Evolutionary conservation across 2,888 invertebrate species (phyloP).

Genomic region (Idaea straminata): DNA sequence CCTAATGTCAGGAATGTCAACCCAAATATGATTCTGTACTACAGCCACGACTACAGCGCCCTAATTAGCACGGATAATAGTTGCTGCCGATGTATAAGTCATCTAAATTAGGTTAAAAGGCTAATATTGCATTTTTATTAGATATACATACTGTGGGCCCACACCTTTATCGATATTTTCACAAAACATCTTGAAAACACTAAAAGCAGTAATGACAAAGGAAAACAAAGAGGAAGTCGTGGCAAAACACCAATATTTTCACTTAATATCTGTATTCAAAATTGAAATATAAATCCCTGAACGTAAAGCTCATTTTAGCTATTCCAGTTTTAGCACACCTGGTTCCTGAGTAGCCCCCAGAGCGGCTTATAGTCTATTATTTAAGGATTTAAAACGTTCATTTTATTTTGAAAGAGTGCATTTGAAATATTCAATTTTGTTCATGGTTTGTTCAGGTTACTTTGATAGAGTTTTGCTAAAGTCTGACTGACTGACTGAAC

Average conservation of each 20-base stretch:
- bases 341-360: constrained; percentile 26
- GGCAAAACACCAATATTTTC: neutral
- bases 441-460: too few species aligned
- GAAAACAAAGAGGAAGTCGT: neutral
- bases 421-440: constrained; percentile 15
- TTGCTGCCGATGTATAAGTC: too few species aligned
- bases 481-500: too few species aligned
- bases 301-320: constrained; percentile 15
- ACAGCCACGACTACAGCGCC: too few species aligned
- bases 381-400: constrained; percentile 36
- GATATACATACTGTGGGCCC: neutral
- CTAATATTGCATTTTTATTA: too few species aligned
- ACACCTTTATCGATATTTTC: neutral
- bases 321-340: constrained; percentile 26
- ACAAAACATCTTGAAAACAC: neutral
- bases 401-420: constrained; percentile 11
- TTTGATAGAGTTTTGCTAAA: too few species aligned
- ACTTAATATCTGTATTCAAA: neutral
- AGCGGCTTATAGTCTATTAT: constrained; percentile 48
- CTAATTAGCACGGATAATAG: too few species aligned
- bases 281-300: neutral
- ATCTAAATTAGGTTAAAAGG: too few species aligned
- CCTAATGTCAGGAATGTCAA: too few species aligned
- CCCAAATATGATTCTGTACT: too few species aligned
- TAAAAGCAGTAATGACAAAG: neutral